A percentile compares a stretch with the other conserved stretches of the same genome.
These are phyloP conservation scores for Pungitius pungitius DNA, from an alignment of 2,113 vertebrate genomes.

Conservation along the genomic window DNA sequence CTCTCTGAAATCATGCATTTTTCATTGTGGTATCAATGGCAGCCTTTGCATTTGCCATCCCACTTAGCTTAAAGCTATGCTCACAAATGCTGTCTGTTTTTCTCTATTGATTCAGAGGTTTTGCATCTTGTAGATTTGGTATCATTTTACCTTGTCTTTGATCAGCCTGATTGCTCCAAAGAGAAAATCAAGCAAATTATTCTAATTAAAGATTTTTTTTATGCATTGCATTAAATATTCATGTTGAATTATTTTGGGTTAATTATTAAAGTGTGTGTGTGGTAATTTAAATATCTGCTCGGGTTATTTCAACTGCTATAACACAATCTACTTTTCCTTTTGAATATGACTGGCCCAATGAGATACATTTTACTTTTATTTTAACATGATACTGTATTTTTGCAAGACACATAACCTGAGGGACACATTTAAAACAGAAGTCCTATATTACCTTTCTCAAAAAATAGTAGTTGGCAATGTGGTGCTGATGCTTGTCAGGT, in stretches of 20 bases:
- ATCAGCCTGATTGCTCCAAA: constrained; percentile 76
- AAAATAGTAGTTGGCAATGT: constrained; percentile 73
- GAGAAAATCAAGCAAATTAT: constrained; percentile 71
- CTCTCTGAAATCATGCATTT: constrained; percentile 83
- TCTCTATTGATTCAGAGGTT: constrained; percentile 82
- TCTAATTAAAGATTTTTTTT: constrained; percentile 64
- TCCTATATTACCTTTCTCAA: constrained; percentile 69
- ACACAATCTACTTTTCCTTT: background rate
- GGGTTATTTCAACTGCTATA: constrained; percentile 19
- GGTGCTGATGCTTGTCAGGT: constrained; percentile 76
- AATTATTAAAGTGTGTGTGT: constrained; percentile 55
- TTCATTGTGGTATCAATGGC: constrained; percentile 82
- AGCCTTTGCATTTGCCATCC: constrained; percentile 80
- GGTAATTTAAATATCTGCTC: constrained; percentile 41
- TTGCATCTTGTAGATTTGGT: constrained; percentile 77
- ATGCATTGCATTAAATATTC: constrained; percentile 63
- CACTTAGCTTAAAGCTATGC: constrained; percentile 84
- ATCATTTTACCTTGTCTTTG: constrained; percentile 80
- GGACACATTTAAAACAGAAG: constrained; percentile 60
- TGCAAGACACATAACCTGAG: constrained; percentile 28
- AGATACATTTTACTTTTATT: constrained; percentile 3
- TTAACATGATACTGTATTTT: constrained; percentile 26
- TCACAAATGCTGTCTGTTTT: constrained; percentile 83
- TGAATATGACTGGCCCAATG: background rate
- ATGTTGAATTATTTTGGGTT: constrained; percentile 50